Percentiles rank a stretch among this genome's conserved stretches.
Evolutionary conservation across 2,797 vertebrate genomes (phyloP).

Genomic region (Carapus acus): DNA sequence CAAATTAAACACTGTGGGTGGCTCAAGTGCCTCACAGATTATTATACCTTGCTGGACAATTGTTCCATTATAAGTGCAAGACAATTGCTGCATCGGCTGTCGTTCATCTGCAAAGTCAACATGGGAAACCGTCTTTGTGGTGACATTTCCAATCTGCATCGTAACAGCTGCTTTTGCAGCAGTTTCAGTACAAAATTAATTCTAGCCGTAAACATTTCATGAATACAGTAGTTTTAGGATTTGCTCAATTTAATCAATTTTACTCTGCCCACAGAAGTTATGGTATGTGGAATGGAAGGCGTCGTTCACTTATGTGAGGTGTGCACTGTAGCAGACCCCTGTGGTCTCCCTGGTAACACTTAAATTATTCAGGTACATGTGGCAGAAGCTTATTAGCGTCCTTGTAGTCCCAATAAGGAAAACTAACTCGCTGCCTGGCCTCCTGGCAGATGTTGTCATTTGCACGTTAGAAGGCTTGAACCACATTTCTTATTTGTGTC

Average conservation of each 20-base stretch:
- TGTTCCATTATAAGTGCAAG: too few relatives aligned
- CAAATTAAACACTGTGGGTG: constrained; percentile 50
- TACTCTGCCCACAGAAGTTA: neutral
- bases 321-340: constrained; percentile 11
- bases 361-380: constrained; percentile 52
- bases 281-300: neutral
- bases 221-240: too few relatives aligned
- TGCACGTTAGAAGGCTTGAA: neutral
- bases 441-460: constrained; percentile 6
- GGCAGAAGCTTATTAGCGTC: constrained; percentile 39
- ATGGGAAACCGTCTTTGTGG: too few relatives aligned
- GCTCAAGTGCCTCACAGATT: constrained; percentile 32
- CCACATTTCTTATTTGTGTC: neutral
- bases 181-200: too few relatives aligned
- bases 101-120: too few relatives aligned
- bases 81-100: too few relatives aligned
- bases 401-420: constrained; percentile 9
- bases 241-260: too few relatives aligned
- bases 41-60: neutral
- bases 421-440: constrained; percentile 12
- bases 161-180: too few relatives aligned
- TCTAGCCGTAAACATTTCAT: too few relatives aligned
- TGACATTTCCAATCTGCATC: too few relatives aligned
- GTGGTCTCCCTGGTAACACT: constrained; percentile 40
- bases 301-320: constrained; percentile 13